Evolutionary conservation across 2,797 vertebrate species (phyloP).

Genomic region (Acanthornis magna): DNA sequence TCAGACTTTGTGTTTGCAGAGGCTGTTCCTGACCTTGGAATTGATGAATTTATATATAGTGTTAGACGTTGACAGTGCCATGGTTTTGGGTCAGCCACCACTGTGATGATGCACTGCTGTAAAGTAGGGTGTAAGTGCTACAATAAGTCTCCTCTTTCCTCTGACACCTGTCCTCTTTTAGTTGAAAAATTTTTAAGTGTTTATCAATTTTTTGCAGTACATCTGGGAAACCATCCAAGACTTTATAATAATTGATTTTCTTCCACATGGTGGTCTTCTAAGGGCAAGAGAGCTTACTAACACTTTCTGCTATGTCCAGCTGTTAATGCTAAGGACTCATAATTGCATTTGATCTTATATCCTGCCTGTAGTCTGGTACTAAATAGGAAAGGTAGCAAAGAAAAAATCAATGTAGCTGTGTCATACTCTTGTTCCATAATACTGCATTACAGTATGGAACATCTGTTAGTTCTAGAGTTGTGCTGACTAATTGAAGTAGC

Average conservation of each 20-base stretch:
- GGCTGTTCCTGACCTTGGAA: background rate
- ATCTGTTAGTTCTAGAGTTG: background rate
- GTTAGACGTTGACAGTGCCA: background rate
- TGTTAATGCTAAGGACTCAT: background rate
- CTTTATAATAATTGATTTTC: background rate
- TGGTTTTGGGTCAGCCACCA: background rate
- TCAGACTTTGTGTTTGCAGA: background rate
- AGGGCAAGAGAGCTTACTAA: background rate
- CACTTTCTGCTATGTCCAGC: background rate
- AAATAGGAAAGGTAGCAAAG: background rate
- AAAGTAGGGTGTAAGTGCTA: background rate
- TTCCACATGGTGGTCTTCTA: background rate
- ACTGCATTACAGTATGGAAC: background rate
- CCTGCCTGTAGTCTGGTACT: background rate
- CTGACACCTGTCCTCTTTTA: background rate
- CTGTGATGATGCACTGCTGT: background rate
- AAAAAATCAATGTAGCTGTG: background rate
- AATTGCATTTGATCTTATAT: background rate
- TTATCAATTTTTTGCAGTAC: slow-evolving; percentile 2
- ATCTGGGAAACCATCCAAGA: slow-evolving; percentile 31
- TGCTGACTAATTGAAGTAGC: background rate
- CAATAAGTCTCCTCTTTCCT: background rate
- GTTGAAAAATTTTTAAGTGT: background rate
- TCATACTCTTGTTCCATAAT: background rate
- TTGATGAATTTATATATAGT: background rate